Evolutionary conservation across 2,888 invertebrate species (phyloP).

Genomic region (Drosophila meridionalis): DNA sequence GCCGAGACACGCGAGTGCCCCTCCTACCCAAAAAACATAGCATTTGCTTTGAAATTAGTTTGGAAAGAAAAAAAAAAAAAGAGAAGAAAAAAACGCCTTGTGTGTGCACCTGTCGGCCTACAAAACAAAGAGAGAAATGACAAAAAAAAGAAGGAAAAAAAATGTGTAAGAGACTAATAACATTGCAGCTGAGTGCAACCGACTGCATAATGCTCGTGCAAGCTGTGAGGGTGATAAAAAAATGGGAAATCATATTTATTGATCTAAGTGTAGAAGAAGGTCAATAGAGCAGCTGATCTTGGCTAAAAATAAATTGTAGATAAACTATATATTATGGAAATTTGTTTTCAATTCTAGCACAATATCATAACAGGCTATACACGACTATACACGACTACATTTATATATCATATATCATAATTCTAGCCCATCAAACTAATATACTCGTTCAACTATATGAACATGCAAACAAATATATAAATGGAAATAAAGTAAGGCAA

Average conservation of each 20-base stretch:
- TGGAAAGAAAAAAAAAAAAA: conserved; percentile 15
- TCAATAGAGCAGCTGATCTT: neutral
- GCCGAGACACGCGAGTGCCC: conserved; percentile 54
- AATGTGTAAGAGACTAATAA: conserved; percentile 1
- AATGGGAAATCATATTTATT: neutral
- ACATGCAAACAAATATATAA: conserved; percentile 1
- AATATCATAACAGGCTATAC: too few species aligned
- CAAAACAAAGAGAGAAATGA: conserved; percentile 25
- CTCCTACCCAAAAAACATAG: conserved; percentile 41
- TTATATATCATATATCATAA: neutral
- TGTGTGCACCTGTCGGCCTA: conserved; percentile 68
- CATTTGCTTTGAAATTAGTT: conserved; percentile 77
- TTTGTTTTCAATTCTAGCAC: neutral
- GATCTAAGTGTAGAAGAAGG: neutral
- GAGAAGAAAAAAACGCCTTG: conserved; percentile 42
- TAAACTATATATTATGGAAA: neutral
- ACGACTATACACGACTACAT: too few species aligned
- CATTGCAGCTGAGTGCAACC: neutral
- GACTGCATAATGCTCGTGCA: conserved; percentile 6
- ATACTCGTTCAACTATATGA: neutral
- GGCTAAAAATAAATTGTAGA: neutral
- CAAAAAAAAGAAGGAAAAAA: neutral
- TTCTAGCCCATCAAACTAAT: neutral
- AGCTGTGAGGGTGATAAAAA: neutral
- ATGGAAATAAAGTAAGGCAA: conserved; percentile 26